A percentile compares a stretch with the other conserved stretches of the same genome.
Conservation (phyloP, 2,888 invertebrate species). For the Rhaphigaster nebulosa region DNA sequence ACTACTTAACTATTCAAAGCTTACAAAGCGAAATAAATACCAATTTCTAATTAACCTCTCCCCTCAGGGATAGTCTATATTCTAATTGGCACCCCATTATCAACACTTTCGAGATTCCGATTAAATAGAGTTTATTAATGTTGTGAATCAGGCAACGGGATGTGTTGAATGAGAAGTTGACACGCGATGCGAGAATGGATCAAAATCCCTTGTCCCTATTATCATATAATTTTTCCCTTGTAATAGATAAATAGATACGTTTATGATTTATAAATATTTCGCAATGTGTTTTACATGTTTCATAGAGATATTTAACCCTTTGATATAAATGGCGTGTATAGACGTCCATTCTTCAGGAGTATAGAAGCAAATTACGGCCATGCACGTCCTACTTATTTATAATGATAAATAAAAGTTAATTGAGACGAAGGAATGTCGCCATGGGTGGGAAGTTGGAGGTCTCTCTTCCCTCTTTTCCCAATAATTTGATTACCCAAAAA, state of each 20-base stretch:
- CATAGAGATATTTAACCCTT: too few relatives aligned
- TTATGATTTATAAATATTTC: not conserved
- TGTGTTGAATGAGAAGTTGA: not conserved
- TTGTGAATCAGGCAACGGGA: not conserved
- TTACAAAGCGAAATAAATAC: too few relatives aligned
- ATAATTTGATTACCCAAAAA: too few relatives aligned
- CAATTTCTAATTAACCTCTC: not conserved
- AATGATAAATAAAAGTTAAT: too few relatives aligned
- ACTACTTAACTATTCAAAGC: not conserved
- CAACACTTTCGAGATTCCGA: not conserved
- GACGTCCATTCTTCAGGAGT: too few relatives aligned
- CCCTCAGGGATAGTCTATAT: not conserved
- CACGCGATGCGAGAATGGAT: not conserved
- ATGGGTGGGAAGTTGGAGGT: too few relatives aligned
- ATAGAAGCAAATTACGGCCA: too few relatives aligned
- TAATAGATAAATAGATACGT: not conserved
- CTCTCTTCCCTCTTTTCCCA: too few relatives aligned
- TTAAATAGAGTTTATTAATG: conserved; percentile 14
- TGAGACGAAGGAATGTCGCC: too few relatives aligned
- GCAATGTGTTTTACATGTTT: not conserved
- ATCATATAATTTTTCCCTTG: not conserved
- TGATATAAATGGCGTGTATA: too few relatives aligned
- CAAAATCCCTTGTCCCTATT: not conserved
- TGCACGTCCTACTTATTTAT: too few relatives aligned
- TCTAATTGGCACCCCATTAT: not conserved